phyloP scores from a whole-genome alignment of 1,140 invertebrate species.

The Pogonognathellus flavescens region DNA sequence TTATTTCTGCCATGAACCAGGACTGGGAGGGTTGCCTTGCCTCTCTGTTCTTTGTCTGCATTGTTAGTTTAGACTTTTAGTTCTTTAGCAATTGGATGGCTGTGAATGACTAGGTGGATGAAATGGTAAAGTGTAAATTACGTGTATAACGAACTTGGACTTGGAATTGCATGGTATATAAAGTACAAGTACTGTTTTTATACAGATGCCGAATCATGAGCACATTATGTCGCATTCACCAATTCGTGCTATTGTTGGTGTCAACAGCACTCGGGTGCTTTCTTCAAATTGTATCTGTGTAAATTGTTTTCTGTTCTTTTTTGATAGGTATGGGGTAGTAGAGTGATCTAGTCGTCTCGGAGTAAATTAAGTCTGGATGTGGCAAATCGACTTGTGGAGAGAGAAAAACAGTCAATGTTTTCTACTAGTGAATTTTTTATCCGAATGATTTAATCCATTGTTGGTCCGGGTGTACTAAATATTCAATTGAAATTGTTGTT shows the following conservation, averaged over 20 bases:
- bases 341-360: neutral
- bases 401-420: conserved; percentile 27
- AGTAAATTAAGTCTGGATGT: conserved; percentile 44
- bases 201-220: neutral
- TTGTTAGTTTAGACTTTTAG: neutral
- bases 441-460: conserved; percentile 49
- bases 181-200: neutral
- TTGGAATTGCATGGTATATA: neutral
- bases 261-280: neutral
- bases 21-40: too few relatives aligned
- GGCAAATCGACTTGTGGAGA: conserved; percentile 43
- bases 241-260: neutral
- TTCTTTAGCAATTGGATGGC: conserved; percentile 7
- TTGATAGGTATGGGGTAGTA: neutral
- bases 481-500: conserved; percentile 31
- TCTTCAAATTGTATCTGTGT: conserved; percentile 8
- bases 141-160: conserved; percentile 9
- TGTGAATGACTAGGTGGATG: conserved; percentile 16
- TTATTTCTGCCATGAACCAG: neutral
- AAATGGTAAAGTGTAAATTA: conserved; percentile 24
- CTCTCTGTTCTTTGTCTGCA: neutral
- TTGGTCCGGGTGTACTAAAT: conserved; percentile 52
- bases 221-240: neutral
- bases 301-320: neutral
- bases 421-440: conserved; percentile 51